These are phyloP conservation scores for Eupeodes latifasciatus DNA, from an alignment of 2,888 invertebrate species.

Conservation along the genomic window DNA sequence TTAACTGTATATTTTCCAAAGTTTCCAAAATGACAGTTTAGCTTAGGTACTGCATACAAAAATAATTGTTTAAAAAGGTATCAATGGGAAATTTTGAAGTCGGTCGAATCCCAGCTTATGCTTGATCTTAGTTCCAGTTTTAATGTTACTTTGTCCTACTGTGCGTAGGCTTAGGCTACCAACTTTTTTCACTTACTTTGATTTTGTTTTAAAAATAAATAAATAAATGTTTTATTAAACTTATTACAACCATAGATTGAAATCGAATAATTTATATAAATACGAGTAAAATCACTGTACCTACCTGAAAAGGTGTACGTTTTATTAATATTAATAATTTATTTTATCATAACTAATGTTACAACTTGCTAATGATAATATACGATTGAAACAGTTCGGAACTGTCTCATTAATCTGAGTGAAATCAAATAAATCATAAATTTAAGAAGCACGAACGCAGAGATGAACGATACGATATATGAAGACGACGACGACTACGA, in stretches of 20 bases:
- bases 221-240: conserved; percentile 8
- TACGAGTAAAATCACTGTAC: neutral
- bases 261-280: conserved; percentile 52
- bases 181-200: neutral
- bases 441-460: conserved; percentile 45
- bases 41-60: no score
- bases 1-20: no score
- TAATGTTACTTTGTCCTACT: neutral
- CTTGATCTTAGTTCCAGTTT: neutral
- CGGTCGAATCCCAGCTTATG: no score
- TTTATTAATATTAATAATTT: conserved; percentile 69
- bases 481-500: neutral
- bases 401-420: conserved; percentile 59
- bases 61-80: no score
- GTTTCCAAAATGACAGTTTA: no score
- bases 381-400: conserved; percentile 56
- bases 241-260: conserved; percentile 36
- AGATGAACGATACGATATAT: conserved; percentile 6
- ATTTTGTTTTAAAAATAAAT: neutral
- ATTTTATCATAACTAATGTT: conserved; percentile 59
- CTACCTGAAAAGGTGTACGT: conserved; percentile 46
- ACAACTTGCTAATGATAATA: conserved; percentile 60
- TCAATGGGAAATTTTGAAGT: no score
- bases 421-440: conserved; percentile 67
- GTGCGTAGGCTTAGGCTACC: neutral